Percentiles rank a stretch among this genome's conserved stretches.
Conservation (phyloP, 2,888 invertebrate genomes). For the Nomada hirtipes region DNA sequence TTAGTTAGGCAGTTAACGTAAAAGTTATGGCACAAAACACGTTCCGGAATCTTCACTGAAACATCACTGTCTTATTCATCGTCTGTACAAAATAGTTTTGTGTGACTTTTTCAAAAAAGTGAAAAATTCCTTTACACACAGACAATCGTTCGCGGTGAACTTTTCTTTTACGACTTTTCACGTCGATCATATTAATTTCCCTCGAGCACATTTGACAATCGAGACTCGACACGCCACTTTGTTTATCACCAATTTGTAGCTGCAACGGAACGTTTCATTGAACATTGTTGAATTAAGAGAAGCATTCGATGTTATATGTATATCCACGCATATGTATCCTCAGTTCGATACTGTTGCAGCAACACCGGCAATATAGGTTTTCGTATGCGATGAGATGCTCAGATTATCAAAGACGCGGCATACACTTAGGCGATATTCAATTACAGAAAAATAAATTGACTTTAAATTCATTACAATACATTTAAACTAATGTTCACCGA, state of each 20-base stretch:
- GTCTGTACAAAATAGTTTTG: background rate
- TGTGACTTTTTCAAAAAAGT: background rate
- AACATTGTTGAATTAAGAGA: constrained; percentile 24
- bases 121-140: constrained; percentile 10
- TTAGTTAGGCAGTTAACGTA: constrained; percentile 40
- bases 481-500: background rate
- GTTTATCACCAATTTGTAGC: constrained; percentile 26
- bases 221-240: constrained; percentile 26
- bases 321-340: background rate
- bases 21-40: constrained; percentile 7
- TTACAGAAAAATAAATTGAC: background rate
- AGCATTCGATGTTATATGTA: background rate
- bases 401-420: background rate
- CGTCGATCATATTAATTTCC: constrained; percentile 45
- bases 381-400: background rate
- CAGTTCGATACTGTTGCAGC: constrained; percentile 19
- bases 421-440: background rate
- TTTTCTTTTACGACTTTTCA: constrained; percentile 9
- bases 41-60: constrained; percentile 14
- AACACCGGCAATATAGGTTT: constrained; percentile 18
- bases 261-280: constrained; percentile 2
- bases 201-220: constrained; percentile 40
- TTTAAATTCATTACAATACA: constrained; percentile 2
- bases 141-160: constrained; percentile 24
- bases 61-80: constrained; percentile 27